Conservation (phyloP, 2,888 invertebrate species). For the Thumatha senex region DNA sequence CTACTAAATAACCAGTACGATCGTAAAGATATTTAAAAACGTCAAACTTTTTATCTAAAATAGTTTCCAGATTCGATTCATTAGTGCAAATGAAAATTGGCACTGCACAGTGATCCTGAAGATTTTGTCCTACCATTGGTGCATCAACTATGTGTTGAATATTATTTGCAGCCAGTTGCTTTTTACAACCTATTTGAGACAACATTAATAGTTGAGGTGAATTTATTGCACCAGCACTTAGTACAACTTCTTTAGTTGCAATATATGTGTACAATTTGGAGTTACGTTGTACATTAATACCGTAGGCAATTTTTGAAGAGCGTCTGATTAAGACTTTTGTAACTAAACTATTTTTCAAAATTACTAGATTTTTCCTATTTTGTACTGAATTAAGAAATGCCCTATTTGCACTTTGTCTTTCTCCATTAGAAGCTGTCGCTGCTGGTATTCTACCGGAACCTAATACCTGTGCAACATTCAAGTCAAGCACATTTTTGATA, state of each 20-base stretch:
- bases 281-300: slow-evolving; percentile 9
- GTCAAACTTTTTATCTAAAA: slow-evolving; percentile 48
- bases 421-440: slow-evolving; percentile 71
- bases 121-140: slow-evolving; percentile 76
- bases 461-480: slow-evolving; percentile 65
- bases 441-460: slow-evolving; percentile 76
- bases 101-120: slow-evolving; percentile 78
- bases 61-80: slow-evolving; percentile 42
- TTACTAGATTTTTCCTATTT: slow-evolving; percentile 48
- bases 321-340: slow-evolving; percentile 19
- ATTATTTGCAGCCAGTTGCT: slow-evolving; percentile 56
- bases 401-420: slow-evolving; percentile 83
- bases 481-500: slow-evolving; percentile 56
- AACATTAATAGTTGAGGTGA: slow-evolving; percentile 78
- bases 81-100: slow-evolving; percentile 61
- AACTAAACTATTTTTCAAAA: slow-evolving; percentile 45
- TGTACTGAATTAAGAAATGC: slow-evolving; percentile 61
- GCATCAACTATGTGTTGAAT: slow-evolving; percentile 62
- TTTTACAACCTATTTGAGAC: slow-evolving; percentile 76
- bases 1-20: slow-evolving; percentile 73
- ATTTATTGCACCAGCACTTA: no score
- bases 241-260: slow-evolving; percentile 69
- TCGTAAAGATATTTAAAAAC: slow-evolving; percentile 73
- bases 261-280: not conserved
- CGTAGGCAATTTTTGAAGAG: slow-evolving; percentile 11